Conservation (phyloP, 2,113 vertebrate species). For the Pollachius pollachius region DNA sequence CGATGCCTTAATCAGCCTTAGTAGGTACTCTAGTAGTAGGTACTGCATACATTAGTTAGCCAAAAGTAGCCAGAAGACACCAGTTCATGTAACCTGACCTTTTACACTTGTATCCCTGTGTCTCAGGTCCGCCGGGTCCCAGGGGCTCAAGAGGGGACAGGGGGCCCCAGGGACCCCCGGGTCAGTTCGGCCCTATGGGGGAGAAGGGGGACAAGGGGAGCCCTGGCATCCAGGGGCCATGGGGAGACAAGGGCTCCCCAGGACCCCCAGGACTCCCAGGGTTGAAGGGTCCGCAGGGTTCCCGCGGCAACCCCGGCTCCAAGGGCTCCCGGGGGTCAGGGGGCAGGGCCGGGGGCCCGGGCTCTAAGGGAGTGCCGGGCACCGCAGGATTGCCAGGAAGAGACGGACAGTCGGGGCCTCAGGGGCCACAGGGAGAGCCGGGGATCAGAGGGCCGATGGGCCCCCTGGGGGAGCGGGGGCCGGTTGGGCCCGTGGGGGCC, state of each 20-base stretch:
- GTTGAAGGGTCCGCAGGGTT: constrained; percentile 84
- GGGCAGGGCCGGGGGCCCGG: constrained; percentile 85
- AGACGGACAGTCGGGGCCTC: constrained; percentile 82
- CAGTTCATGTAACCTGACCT: background rate
- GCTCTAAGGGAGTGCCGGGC: constrained; percentile 86
- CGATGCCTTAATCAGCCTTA: too few relatives aligned
- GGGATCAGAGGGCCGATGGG: constrained; percentile 85
- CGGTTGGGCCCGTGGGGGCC: constrained; percentile 80
- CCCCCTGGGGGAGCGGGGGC: constrained; percentile 81
- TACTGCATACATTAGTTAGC: too few relatives aligned
- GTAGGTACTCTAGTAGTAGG: too few relatives aligned
- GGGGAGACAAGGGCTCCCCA: constrained; percentile 82
- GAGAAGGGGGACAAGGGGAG: constrained; percentile 89
- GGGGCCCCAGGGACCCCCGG: constrained; percentile 82
- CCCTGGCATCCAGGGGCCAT: constrained; percentile 78
- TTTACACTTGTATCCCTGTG: background rate
- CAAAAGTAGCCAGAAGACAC: too few relatives aligned
- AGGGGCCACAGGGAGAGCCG: constrained; percentile 82
- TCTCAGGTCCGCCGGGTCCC: constrained; percentile 89
- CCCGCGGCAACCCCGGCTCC: constrained; percentile 83
- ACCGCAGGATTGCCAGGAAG: constrained; percentile 82
- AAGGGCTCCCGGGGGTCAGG: constrained; percentile 93
- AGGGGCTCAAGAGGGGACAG: constrained; percentile 90
- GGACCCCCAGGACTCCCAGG: constrained; percentile 84
- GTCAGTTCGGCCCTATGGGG: constrained; percentile 85